Base-by-base conservation (phyloP, 2,797 vertebrate species). In the Catamblyrhynchus diadema region DNA sequence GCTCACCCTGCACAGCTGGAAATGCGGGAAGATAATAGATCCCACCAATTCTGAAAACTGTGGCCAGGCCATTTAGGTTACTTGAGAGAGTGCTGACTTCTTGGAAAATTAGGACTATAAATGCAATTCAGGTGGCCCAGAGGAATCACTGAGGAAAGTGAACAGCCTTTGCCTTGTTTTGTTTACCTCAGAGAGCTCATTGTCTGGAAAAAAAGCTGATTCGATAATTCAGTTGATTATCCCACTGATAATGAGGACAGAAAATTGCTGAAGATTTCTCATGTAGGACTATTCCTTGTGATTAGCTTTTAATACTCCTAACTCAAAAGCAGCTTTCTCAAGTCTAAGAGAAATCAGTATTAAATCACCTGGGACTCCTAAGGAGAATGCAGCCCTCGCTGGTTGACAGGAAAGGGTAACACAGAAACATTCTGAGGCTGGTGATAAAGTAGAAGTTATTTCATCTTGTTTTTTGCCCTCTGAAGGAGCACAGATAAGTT, bases 371-470 rank as follows among this genome's bases (percentile, higher is more conserved):
- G 89, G 61, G 81, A 90, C 42, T 51, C 23, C 18, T 39, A 66
- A 88, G 51, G 39, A 77, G 66, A 88, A 80, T 9, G 14, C 56
- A 84, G 59, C 67, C 74, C 44, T 91, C 0, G 0, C 65, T 37
- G 45, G 51, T n/a, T 91, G 81, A 92, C 86, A 93, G 79, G 72
- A 93, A 95, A 95, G 88, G 61, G 84, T 88, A 95, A 54, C 53
- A 80, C 53, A 81, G 75, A 89, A 91, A 90, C 47, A 66, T 71
- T 80, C 90, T 0, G 18, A 79, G 54, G 18, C 61, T 57, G 45
- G 13, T 86, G 79, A 96, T 96, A 92, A 93, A 95, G 65, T 50
- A 83, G 45, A 67, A 90, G 54, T 78, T 94, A 73, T 96, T 94
- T 95, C 48, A 85, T 94, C 80, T 78, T 94, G 59, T 11, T 51